Evolutionary conservation across 2,797 vertebrate species (phyloP), one percentile per base, ranked within the genome.

Genomic region (Pelobates cultripes): DNA sequence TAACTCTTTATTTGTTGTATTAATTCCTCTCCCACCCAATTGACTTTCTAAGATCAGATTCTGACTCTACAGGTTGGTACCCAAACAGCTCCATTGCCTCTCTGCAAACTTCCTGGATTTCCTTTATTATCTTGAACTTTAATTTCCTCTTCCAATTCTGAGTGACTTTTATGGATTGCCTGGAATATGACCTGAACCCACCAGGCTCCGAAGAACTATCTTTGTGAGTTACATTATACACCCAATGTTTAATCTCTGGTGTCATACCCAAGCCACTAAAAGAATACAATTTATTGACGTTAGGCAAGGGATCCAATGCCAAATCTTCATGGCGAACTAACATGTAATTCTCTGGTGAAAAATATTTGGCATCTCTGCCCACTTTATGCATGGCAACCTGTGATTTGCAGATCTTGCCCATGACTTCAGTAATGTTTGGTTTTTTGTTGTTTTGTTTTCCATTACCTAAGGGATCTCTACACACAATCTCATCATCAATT

Each of bases 261-360:
- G 92, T 93, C 91, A 97, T 95, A 40, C 85, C 80, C 84, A 99
- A 91, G 10, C 94, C 92, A 1, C 91, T 93, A 51, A 97, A 97
- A 2, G 88, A 66, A 68, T 96, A 99, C 86, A 99, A 86, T 71
- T 85, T 83, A 0, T 86, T 87, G 3, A 96, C 92, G 84, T 90
- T 91, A 0, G 53, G 63, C 2, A 94, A 82, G 0, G 97, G 95
- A 75, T 93, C 88, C 14, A 80, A 92, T 10, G 90, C 95, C 0
- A 99, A 70, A 73, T 99, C 98, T 87, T 99, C 97, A 0, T 97
- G 98, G 70, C 97, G 96, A 10, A 99, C 57, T 77, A 97, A 88
- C 81, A 95, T 92, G 88, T 98, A 99, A 41, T 95, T 94, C 15
- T 13, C 57, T 15, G 53, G 15, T 60, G 70, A 66, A 10, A 44